Base-by-base conservation (phyloP, 2,888 invertebrate genomes). In the Onthophagus sagittarius region DNA sequence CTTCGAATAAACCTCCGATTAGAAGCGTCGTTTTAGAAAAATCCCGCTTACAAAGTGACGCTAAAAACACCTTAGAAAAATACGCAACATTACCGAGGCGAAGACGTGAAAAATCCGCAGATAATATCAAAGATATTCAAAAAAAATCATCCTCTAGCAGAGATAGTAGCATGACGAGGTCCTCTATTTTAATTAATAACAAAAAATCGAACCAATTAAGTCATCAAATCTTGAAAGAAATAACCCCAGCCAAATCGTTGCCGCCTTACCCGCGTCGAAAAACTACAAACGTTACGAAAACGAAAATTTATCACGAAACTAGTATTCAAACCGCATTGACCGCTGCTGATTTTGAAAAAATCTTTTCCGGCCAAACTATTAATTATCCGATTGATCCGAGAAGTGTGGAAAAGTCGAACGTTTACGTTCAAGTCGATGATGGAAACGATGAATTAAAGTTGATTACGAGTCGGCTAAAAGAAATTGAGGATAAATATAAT, bases 261-360 rank as follows among this genome's bases (percentile, higher is more conserved):
- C 87, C 88, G 2, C 87, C 88, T 0, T 88, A 87, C 77, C 85
- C 88, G n/a, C 85, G 86, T 65, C 84, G 84, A 74, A 85, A 85
- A 77, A 82, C 83, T 72, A 72, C 76, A 0, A 84, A 87, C 39
- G 89, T 88, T 81, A 91, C 92, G 0, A 90, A 88, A 82, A 91
- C 92, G 0, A 88, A 90, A 80, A 95, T 95, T 77, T 95, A 93
- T 83, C 94, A 94, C 78, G 95, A 95, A 84, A 92, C 89, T 53
- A 88, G 90, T 69, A 89, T 90, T 11, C 95, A 95, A 83, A 95
- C 95, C 0, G 92, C 92, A 23, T 84, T 95, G 71, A 89, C 93
- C 0, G 90, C 91, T 72, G 84, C 86, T 1, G 95, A 95, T 80
- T 87, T 95, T 23, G 92, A 93, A 77, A 90, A 91, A 14, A 92